phyloP scores from a whole-genome alignment of 2,888 invertebrate genomes.

The Rhagophthalmus giganteus region DNA sequence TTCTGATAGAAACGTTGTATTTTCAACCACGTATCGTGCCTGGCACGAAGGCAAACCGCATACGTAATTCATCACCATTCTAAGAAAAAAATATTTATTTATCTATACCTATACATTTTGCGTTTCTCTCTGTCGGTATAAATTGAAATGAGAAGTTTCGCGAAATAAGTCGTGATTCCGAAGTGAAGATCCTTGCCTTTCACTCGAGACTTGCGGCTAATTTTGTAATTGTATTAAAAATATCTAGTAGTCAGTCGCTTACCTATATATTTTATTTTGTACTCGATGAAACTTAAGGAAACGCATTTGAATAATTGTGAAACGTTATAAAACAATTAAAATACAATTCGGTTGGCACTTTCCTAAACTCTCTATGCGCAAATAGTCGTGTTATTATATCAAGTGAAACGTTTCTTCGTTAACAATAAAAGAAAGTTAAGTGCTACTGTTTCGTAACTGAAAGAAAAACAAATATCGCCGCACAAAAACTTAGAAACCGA shows the following conservation, averaged over 20 bases:
- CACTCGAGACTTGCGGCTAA: conserved; percentile 16
- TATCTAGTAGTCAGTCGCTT: background rate
- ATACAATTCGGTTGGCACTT: conserved; percentile 11
- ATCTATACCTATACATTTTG: conserved; percentile 6
- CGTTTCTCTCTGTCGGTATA: conserved; percentile 7
- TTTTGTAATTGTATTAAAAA: background rate
- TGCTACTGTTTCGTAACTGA: conserved; percentile 13
- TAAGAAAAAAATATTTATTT: conserved; percentile 13
- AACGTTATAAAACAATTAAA: conserved; percentile 9
- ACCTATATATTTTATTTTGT: background rate
- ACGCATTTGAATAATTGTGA: background rate
- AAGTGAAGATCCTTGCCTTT: conserved; percentile 23
- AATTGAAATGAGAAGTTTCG: conserved; percentile 6
- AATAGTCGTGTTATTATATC: conserved; percentile 12
- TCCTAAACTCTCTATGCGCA: conserved; percentile 17
- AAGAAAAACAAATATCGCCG: conserved; percentile 3
- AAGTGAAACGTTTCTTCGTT: conserved; percentile 23
- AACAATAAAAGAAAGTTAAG: conserved; percentile 24
- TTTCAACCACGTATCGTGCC: conserved; percentile 20
- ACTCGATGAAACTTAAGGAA: background rate
- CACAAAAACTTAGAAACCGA: background rate
- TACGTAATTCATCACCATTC: conserved; percentile 19
- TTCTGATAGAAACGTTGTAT: conserved; percentile 2
- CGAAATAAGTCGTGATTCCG: conserved; percentile 4
- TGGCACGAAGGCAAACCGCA: conserved; percentile 28